phyloP scores from a whole-genome alignment of 2,888 invertebrate genomes.

The Cheilosia grossa region DNA sequence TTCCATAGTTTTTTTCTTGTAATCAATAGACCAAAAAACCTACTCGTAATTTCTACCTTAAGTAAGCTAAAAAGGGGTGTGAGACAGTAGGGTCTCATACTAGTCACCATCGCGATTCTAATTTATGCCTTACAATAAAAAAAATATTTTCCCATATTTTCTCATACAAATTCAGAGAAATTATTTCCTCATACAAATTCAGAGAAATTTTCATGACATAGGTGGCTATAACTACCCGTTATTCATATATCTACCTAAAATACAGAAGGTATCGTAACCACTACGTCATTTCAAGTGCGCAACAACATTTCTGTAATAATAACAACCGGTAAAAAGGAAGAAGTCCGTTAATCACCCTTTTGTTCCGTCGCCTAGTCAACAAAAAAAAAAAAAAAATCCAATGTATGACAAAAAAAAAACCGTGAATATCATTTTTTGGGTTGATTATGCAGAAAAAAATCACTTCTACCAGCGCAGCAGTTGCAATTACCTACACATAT shows the following conservation, averaged over 20 bases:
- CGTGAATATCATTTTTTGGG: slow-evolving; percentile 36
- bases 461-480: slow-evolving; percentile 17
- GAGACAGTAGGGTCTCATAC: too few species aligned
- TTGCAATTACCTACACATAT: slow-evolving; percentile 21
- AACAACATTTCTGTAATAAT: slow-evolving; percentile 37
- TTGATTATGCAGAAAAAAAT: slow-evolving; percentile 33
- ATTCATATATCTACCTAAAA: background rate
- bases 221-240: too few species aligned
- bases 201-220: too few species aligned
- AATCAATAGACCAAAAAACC: too few species aligned
- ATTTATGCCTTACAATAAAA: too few species aligned
- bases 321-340: slow-evolving; percentile 50
- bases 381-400: slow-evolving; percentile 11
- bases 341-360: slow-evolving; percentile 53
- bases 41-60: too few species aligned
- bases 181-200: too few species aligned
- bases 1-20: too few species aligned
- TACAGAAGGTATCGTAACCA: background rate
- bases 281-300: slow-evolving; percentile 48
- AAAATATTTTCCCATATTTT: too few species aligned
- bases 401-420: slow-evolving; percentile 30
- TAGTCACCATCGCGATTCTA: too few species aligned
- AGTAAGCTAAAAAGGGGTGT: too few species aligned
- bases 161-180: too few species aligned
- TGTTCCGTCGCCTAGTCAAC: slow-evolving; percentile 35